A percentile compares a stretch with the other conserved stretches of the same genome.
Evolutionary conservation across 2,888 invertebrate species (phyloP).

Genomic region (Morpho helenor): DNA sequence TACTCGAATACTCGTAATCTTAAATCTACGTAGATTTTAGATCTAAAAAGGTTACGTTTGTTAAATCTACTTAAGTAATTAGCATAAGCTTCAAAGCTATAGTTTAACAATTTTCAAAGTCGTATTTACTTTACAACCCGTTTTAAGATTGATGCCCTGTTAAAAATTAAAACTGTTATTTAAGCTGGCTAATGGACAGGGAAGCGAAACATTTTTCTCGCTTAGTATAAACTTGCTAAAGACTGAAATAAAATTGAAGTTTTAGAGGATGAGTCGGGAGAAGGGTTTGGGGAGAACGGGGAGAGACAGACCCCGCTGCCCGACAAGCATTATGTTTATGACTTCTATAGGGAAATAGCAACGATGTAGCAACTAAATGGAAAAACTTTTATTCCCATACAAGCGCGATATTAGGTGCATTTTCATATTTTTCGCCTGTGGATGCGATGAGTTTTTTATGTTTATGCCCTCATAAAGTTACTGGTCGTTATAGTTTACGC

Average conservation of each 20-base stretch:
- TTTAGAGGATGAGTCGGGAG: slow-evolving; percentile 27
- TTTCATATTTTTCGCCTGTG: slow-evolving; percentile 64
- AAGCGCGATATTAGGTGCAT: slow-evolving; percentile 61
- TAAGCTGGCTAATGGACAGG: slow-evolving; percentile 54
- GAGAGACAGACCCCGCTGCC: slow-evolving; percentile 28
- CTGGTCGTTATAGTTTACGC: slow-evolving; percentile 59
- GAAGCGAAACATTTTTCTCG: slow-evolving; percentile 54
- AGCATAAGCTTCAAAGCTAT: not conserved
- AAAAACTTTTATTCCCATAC: slow-evolving; percentile 71
- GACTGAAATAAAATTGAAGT: slow-evolving; percentile 60
- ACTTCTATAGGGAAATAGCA: slow-evolving; percentile 76
- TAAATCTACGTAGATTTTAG: too few relatives aligned
- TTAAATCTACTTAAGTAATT: too few relatives aligned
- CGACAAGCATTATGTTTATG: slow-evolving; percentile 67
- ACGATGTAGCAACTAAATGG: slow-evolving; percentile 62
- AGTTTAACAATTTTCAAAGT: slow-evolving; percentile 4
- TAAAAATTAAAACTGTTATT: slow-evolving; percentile 58
- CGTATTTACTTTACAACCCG: too few relatives aligned
- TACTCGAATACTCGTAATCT: too few relatives aligned
- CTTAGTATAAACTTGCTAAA: slow-evolving; percentile 30
- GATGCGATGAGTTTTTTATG: slow-evolving; percentile 72
- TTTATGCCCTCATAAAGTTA: slow-evolving; percentile 69
- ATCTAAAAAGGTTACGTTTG: too few relatives aligned
- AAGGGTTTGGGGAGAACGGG: slow-evolving; percentile 26
- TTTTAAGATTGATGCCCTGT: slow-evolving; percentile 39